A percentile compares a stretch with the other conserved stretches of the same genome.
Conservation (phyloP, 2,113 vertebrate genomes). For the Leucoraja erinaceus region DNA sequence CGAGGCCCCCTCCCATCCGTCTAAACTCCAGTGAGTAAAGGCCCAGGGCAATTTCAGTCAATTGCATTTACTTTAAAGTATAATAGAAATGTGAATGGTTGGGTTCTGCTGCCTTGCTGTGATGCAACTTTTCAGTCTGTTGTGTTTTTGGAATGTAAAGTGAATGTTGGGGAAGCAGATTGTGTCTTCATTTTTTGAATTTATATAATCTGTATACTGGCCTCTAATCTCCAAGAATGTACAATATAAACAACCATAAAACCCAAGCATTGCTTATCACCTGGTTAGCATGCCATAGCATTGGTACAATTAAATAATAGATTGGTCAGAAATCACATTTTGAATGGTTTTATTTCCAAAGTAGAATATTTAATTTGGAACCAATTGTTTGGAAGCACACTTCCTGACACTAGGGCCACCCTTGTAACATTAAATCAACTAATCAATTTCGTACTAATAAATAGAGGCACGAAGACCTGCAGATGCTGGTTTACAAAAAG, state of each 20-base stretch:
- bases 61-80: neutral
- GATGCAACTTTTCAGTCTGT: neutral
- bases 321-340: neutral
- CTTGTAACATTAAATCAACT: no score
- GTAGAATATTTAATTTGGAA: neutral
- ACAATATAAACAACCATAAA: neutral
- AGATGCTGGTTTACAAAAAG: no score
- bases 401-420: neutral
- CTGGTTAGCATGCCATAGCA: neutral
- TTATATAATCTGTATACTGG: neutral
- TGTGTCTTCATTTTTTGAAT: neutral
- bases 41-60: no score
- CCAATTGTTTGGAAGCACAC: neutral
- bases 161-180: neutral
- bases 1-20: no score
- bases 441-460: neutral
- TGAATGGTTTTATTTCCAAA: neutral
- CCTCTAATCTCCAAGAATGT: neutral
- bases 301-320: neutral
- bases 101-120: neutral
- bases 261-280: neutral
- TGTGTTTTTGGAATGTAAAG: neutral
- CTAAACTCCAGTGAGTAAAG: no score
- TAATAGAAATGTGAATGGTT: neutral
- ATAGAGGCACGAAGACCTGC: no score